phyloP scores from a whole-genome alignment of 1,140 invertebrate species.

The Choristoneura fumiferana region DNA sequence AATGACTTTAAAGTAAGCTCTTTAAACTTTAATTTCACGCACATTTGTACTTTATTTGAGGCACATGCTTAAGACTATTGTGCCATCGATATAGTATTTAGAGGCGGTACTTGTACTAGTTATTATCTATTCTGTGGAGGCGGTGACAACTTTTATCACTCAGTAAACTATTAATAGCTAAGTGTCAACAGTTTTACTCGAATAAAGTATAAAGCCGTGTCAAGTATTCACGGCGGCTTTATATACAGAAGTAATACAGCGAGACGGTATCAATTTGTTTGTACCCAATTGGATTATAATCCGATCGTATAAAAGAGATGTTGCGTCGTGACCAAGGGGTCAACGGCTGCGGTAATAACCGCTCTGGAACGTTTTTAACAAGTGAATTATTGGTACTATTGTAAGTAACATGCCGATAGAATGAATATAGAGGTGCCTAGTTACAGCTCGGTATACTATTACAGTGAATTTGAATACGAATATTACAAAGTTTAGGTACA shows the following conservation, averaged over 20 bases:
- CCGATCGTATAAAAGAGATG: neutral
- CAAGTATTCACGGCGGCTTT: neutral
- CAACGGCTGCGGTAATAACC: conserved; percentile 34
- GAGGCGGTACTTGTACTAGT: too few species aligned
- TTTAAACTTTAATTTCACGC: too few species aligned
- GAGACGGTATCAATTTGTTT: conserved; percentile 18
- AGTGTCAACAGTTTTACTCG: neutral
- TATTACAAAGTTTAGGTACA: too few species aligned
- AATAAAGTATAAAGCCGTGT: conserved; percentile 16
- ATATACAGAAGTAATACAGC: neutral
- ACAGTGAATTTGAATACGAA: too few species aligned
- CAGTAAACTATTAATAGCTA: neutral
- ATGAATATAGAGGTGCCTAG: neutral
- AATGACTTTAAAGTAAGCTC: too few species aligned
- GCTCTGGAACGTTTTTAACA: conserved; percentile 9
- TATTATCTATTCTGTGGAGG: too few species aligned
- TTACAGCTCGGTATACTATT: too few species aligned
- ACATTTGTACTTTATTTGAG: too few species aligned
- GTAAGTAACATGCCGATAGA: neutral
- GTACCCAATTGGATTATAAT: conserved; percentile 18
- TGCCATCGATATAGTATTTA: too few species aligned
- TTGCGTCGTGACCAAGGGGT: conserved; percentile 24
- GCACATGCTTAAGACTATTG: too few species aligned
- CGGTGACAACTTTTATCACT: too few species aligned
- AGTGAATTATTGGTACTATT: conserved; percentile 9